Evolutionary conservation across 2,888 invertebrate species (phyloP).

Genomic region (Hemithea aestivaria): DNA sequence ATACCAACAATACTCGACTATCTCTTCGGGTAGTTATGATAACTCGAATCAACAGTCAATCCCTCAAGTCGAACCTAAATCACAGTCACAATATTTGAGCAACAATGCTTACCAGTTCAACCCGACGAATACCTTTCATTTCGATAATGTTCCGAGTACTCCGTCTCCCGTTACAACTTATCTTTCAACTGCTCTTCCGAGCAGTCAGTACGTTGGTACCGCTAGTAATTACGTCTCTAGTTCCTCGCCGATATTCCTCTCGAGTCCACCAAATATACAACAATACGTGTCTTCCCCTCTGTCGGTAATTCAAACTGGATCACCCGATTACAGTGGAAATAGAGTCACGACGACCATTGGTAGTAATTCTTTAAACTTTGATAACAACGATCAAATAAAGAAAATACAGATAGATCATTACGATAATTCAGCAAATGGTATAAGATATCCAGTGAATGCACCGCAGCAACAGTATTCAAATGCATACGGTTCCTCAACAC

Average conservation of each 20-base stretch:
- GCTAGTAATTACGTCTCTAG: conserved; percentile 62
- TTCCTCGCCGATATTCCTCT: conserved; percentile 58
- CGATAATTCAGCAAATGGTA: conserved; percentile 63
- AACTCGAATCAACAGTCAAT: conserved; percentile 48
- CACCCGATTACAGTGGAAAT: conserved; percentile 52
- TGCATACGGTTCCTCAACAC: conserved; percentile 56
- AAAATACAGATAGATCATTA: conserved; percentile 67
- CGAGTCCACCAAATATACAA: conserved; percentile 61
- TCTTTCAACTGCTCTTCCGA: conserved; percentile 56
- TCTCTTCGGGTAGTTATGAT: conserved; percentile 49
- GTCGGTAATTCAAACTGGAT: conserved; percentile 54
- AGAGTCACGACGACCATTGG: conserved; percentile 50
- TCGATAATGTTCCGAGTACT: conserved; percentile 57
- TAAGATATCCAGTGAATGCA: conserved; percentile 52
- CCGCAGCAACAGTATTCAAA: conserved; percentile 60
- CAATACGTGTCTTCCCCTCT: conserved; percentile 66
- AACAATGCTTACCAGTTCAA: conserved; percentile 52
- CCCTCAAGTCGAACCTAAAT: conserved; percentile 50
- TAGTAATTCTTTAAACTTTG: conserved; percentile 46
- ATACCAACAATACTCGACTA: conserved; percentile 64
- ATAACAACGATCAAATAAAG: conserved; percentile 49
- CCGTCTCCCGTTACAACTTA: conserved; percentile 56
- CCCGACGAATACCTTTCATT: conserved; percentile 45
- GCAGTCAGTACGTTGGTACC: conserved; percentile 57
- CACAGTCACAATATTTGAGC: conserved; percentile 47